phyloP scores from a whole-genome alignment of 2,888 invertebrate species.

The Ptilodon capucinus region DNA sequence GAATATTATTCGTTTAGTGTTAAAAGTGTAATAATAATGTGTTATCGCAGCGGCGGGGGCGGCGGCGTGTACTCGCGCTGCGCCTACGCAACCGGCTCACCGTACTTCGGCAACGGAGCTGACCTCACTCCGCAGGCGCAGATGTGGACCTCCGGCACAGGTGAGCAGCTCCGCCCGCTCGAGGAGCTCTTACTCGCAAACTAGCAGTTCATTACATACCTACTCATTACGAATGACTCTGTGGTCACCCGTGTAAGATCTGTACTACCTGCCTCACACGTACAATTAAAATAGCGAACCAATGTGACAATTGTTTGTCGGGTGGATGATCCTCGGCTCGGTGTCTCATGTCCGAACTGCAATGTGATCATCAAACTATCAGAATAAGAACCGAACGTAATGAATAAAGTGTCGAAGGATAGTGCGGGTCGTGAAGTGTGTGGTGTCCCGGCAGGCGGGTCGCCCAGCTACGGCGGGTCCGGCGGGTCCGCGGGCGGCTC shows the following conservation, averaged over 20 bases:
- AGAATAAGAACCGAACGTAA: too few relatives aligned
- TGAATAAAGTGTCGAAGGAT: too few relatives aligned
- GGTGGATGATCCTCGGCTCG: too few relatives aligned
- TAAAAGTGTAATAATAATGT: background rate
- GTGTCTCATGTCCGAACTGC: too few relatives aligned
- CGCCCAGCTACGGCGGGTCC: constrained; percentile 57
- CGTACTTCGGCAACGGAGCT: constrained; percentile 59
- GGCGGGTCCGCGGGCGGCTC: constrained; percentile 36
- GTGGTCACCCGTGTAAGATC: too few relatives aligned
- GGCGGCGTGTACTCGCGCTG: constrained; percentile 59
- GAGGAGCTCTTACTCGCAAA: background rate
- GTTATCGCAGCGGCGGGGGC: constrained; percentile 29
- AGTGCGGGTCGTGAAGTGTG: background rate
- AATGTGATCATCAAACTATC: too few relatives aligned
- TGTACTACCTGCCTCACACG: too few relatives aligned
- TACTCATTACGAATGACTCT: too few relatives aligned
- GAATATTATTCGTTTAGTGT: background rate
- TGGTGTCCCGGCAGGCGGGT: constrained; percentile 46
- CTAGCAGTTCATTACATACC: too few relatives aligned
- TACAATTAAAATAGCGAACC: too few relatives aligned
- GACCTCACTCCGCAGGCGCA: constrained; percentile 54
- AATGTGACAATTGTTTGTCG: too few relatives aligned
- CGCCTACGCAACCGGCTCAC: constrained; percentile 55
- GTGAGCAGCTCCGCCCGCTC: constrained; percentile 24
- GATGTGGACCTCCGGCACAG: constrained; percentile 62